Evolutionary conservation across 2,797 vertebrate species (phyloP), one percentile per base, ranked within the genome.

Genomic region (Astyanax mexicanus): DNA sequence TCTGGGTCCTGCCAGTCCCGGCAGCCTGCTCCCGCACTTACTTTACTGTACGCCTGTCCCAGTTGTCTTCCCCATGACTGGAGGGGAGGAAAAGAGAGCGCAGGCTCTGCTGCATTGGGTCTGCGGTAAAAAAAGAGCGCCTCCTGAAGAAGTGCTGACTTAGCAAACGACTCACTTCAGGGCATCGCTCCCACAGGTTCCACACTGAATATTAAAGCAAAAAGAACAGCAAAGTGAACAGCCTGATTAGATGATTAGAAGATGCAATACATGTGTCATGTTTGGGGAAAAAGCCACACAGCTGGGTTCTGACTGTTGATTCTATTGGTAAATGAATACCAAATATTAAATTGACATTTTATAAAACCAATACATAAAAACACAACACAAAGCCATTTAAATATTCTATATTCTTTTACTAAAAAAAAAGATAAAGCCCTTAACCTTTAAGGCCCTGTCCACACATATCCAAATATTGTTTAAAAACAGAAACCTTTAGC

Each of bases 211-310:
- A 0, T 55, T 21, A 17, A 72, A 27, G 5, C 40, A 32, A 10
- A 74, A 21, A 9, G 11, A 57, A 40, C 51, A 69, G 44, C 54
- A 45, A n/a, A n/a, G n/a, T n/a, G n/a, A n/a, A n/a, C n/a, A n/a
- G n/a, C n/a, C n/a, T n/a, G n/a, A n/a, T n/a, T n/a, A n/a, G n/a
- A n/a, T 9, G 52, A 60, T 11, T 42, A n/a, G 37, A 64, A 23
- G 19, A 55, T 55, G 6, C 37, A n/a, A 45, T 17, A n/a, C n/a
- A n/a, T n/a, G n/a, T n/a, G n/a, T n/a, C n/a, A n/a, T n/a, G n/a
- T n/a, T n/a, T n/a, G n/a, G n/a, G n/a, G n/a, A n/a, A n/a, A n/a
- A n/a, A n/a, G n/a, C n/a, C n/a, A n/a, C n/a, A n/a, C n/a, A n/a
- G n/a, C n/a, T n/a, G n/a, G n/a, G n/a, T n/a, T n/a, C n/a, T n/a